Evolutionary conservation across 2,888 invertebrate genomes (phyloP).

Genomic region (Catocala sponsa): DNA sequence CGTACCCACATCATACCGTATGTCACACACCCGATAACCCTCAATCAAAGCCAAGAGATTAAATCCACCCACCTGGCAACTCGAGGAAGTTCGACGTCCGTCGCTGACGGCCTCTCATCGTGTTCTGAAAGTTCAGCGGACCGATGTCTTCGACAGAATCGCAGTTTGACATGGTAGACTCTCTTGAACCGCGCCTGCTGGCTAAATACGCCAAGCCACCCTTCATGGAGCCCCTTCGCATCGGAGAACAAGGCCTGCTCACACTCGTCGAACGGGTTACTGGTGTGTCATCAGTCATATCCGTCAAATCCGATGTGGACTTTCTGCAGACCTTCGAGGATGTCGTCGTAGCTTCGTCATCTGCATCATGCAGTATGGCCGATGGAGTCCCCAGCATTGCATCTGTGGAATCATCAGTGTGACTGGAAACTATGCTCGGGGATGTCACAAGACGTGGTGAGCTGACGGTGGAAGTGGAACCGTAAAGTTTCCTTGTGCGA

Average conservation of each 20-base stretch:
- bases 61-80: constrained; percentile 90
- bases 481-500: constrained; percentile 76
- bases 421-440: constrained; percentile 84
- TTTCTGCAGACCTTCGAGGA: constrained; percentile 89
- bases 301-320: constrained; percentile 92
- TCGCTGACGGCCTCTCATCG: constrained; percentile 92
- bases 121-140: constrained; percentile 93
- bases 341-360: constrained; percentile 80
- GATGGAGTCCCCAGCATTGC: constrained; percentile 79
- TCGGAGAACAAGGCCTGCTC: constrained; percentile 89
- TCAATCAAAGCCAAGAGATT: constrained; percentile 27
- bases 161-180: constrained; percentile 92
- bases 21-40: constrained; percentile 16
- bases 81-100: constrained; percentile 96
- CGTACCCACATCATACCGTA: constrained; percentile 37
- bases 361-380: constrained; percentile 76
- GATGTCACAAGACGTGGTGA: constrained; percentile 80
- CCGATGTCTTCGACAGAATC: constrained; percentile 92
- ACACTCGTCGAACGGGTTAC: constrained; percentile 89
- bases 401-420: constrained; percentile 81
- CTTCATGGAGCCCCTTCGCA: constrained; percentile 91
- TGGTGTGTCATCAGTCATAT: constrained; percentile 88
- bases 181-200: constrained; percentile 95
- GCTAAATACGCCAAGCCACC: constrained; percentile 93
- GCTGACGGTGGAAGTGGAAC: constrained; percentile 81